A percentile compares a stretch with the other conserved stretches of the same genome.
Conservation (phyloP, 2,797 vertebrate species). For the Sebastolobus alascanus region DNA sequence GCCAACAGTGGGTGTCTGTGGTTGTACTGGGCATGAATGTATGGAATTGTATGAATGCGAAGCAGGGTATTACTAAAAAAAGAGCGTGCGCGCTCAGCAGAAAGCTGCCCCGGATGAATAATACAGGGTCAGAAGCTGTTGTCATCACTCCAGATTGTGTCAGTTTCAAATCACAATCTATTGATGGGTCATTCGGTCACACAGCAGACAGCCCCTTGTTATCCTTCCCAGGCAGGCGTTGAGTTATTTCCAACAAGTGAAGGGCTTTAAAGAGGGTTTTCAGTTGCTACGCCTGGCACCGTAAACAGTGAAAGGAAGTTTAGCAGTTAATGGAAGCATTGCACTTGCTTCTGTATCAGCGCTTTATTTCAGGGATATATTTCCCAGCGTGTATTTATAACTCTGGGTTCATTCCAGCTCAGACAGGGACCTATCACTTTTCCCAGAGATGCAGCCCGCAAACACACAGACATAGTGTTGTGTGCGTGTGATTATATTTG, state of each 20-base stretch:
- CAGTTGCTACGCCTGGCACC: conserved; percentile 14
- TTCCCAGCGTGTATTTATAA: conserved; percentile 80
- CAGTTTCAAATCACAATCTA: conserved; percentile 44
- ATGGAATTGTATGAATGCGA: conserved; percentile 66
- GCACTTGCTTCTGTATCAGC: conserved; percentile 57
- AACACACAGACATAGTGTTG: conserved; percentile 47
- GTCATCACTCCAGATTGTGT: conserved; percentile 47
- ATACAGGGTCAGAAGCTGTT: conserved; percentile 56
- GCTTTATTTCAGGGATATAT: conserved; percentile 75
- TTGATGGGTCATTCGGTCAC: conserved; percentile 54
- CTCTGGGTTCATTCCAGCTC: conserved; percentile 73
- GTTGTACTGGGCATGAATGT: conserved; percentile 51
- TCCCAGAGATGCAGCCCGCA: conserved; percentile 62
- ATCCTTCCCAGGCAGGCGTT: conserved; percentile 18
- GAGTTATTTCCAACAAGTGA: conserved; percentile 36
- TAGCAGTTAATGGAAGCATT: conserved; percentile 63
- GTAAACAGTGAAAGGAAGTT: conserved; percentile 60
- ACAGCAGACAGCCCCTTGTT: conserved; percentile 16
- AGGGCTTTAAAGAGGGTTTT: conserved; percentile 51
- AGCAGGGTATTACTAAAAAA: conserved; percentile 55
- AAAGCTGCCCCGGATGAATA: conserved; percentile 56
- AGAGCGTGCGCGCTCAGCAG: conserved; percentile 58
- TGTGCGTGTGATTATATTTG: conserved; percentile 53
- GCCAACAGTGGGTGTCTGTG: conserved; percentile 61
- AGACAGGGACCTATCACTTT: conserved; percentile 72